Conservation (phyloP, 2,797 vertebrate genomes). For the Vultur gryphus region DNA sequence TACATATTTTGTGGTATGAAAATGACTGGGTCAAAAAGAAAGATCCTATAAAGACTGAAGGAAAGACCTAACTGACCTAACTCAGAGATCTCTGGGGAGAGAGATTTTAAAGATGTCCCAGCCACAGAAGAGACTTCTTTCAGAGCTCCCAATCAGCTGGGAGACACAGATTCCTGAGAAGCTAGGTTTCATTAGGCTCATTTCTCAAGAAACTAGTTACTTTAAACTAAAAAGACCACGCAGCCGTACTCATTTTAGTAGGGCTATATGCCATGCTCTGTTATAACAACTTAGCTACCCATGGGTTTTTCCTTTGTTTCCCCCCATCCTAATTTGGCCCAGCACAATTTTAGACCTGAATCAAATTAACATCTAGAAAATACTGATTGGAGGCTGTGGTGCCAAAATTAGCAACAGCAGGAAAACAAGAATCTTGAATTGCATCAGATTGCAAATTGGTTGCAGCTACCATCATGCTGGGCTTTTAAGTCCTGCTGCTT, state of each 20-base stretch:
- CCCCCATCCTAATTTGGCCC: background rate
- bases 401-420: constrained; percentile 65
- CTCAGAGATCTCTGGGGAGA: background rate
- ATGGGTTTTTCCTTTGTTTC: background rate
- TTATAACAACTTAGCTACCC: background rate
- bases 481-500: constrained; percentile 43
- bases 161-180: background rate
- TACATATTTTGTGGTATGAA: background rate
- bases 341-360: background rate
- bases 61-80: background rate
- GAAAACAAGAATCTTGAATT: constrained; percentile 50
- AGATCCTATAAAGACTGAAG: background rate
- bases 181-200: background rate
- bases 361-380: constrained; percentile 47
- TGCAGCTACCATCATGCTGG: constrained; percentile 52
- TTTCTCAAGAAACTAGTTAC: background rate
- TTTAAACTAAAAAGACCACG: background rate
- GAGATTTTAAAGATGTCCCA: background rate
- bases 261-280: background rate
- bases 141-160: background rate
- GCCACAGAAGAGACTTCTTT: background rate
- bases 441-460: constrained; percentile 53
- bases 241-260: background rate
- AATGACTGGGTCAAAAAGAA: background rate
- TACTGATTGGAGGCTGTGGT: constrained; percentile 17